These are phyloP conservation scores for Holothuria glaberrima DNA, from an alignment of 35 echinoderm and acorn worm species.

Conservation along the genomic window DNA sequence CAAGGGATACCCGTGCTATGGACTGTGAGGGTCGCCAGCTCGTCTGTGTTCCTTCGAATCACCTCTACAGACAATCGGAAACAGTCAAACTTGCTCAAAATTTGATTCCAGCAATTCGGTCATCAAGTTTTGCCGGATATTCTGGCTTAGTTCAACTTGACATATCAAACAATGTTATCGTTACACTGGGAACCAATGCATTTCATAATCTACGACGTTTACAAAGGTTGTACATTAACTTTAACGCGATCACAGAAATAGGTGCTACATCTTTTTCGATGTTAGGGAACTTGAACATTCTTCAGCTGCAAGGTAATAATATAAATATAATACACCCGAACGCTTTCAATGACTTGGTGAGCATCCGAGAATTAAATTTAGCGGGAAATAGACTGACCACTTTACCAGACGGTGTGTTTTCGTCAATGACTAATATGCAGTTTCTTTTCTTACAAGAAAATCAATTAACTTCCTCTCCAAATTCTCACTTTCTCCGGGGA, in stretches of 20 bases:
- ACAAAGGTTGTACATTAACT: slow-evolving; percentile 61
- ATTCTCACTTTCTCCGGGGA: slow-evolving; percentile 69
- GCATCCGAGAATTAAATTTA: slow-evolving; percentile 72
- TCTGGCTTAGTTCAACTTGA: slow-evolving; percentile 62
- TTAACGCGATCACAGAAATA: slow-evolving; percentile 72
- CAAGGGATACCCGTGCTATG: slow-evolving; percentile 44
- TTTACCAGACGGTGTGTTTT: slow-evolving; percentile 74
- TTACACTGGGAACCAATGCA: slow-evolving; percentile 39
- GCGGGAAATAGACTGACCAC: slow-evolving; percentile 69
- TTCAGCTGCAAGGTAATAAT: slow-evolving; percentile 79
- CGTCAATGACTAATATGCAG: slow-evolving; percentile 43
- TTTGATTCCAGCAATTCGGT: slow-evolving; percentile 39
- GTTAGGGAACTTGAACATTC: slow-evolving; percentile 52
- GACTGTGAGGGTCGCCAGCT: slow-evolving; percentile 77
- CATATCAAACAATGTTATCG: slow-evolving; percentile 77
- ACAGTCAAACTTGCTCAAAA: slow-evolving; percentile 80
- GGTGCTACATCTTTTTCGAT: slow-evolving; percentile 55
- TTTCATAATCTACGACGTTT: slow-evolving; percentile 52
- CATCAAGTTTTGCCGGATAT: slow-evolving; percentile 58
- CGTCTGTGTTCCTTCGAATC: slow-evolving; percentile 58
- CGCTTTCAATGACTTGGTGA: slow-evolving; percentile 68
- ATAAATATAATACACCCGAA: slow-evolving; percentile 64
- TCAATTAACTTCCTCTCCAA: slow-evolving; percentile 52
- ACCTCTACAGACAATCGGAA: slow-evolving; percentile 26
- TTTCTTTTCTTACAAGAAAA: slow-evolving; percentile 81